These are phyloP conservation scores for Onchidella celtica DNA, from an alignment of 2,888 invertebrate species.

Conservation along the genomic window DNA sequence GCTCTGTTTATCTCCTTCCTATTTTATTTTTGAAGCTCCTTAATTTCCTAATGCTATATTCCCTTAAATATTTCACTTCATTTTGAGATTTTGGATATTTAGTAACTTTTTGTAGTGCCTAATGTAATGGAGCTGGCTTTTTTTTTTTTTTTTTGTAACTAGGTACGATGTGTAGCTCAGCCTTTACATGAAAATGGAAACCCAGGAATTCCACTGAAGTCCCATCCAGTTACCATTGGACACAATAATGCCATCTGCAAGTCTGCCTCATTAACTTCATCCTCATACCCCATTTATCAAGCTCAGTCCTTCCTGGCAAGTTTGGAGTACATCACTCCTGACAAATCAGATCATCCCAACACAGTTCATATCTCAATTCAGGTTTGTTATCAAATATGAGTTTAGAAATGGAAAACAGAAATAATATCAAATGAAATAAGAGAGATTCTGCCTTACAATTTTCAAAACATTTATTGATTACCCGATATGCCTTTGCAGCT, in stretches of 20 bases:
- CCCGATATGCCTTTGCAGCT: no score
- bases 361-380: slow-evolving; percentile 73
- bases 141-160: slow-evolving; percentile 4
- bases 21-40: not conserved
- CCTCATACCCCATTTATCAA: slow-evolving; percentile 67
- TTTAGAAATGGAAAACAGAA: not conserved
- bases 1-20: not conserved
- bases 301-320: slow-evolving; percentile 79
- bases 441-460: no score
- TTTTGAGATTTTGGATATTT: no score
- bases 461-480: no score
- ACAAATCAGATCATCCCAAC: slow-evolving; percentile 73
- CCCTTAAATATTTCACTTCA: no score
- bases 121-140: not conserved
- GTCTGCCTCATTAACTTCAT: slow-evolving; percentile 64
- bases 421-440: no score
- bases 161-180: slow-evolving; percentile 79
- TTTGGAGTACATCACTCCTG: slow-evolving; percentile 75
- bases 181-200: slow-evolving; percentile 74
- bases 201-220: slow-evolving; percentile 77
- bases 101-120: no score
- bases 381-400: slow-evolving; percentile 9
- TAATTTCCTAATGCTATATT: no score
- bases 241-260: slow-evolving; percentile 75
- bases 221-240: slow-evolving; percentile 75